These are phyloP conservation scores for Psilopsiagon aymara DNA, from an alignment of 2,113 vertebrate species.

Conservation along the genomic window DNA sequence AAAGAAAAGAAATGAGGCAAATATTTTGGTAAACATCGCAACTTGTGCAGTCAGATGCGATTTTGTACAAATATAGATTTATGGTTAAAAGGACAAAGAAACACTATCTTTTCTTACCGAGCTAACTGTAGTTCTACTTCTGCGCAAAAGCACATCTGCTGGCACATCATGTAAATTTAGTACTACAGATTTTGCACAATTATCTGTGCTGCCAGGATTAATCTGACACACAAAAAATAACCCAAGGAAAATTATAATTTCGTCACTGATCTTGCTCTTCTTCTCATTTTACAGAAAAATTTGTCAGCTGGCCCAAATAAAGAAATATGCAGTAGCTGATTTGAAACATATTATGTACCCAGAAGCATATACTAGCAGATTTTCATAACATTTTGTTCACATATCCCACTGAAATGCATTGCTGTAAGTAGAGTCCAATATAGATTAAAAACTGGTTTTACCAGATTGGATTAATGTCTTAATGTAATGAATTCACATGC, in stretches of 20 bases:
- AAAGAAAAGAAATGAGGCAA: neutral
- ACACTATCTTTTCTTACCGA: neutral
- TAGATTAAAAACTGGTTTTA: neutral
- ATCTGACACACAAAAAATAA: neutral
- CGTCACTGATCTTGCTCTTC: conserved; percentile 25
- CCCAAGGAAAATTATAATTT: conserved; percentile 10
- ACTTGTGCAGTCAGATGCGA: neutral
- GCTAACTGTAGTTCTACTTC: conserved; percentile 12
- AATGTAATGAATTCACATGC: neutral
- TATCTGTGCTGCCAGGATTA: conserved; percentile 3
- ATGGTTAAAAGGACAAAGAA: neutral
- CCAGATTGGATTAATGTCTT: neutral
- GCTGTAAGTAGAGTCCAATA: neutral
- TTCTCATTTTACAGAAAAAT: conserved; percentile 41
- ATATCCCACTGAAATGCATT: neutral
- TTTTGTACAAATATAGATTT: conserved; percentile 16
- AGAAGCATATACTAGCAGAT: neutral
- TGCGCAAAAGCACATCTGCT: conserved; percentile 22
- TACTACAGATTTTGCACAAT: neutral
- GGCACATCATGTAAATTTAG: neutral
- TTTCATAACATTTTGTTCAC: neutral
- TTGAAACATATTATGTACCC: neutral
- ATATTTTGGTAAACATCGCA: neutral
- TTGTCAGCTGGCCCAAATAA: neutral
- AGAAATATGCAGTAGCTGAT: neutral